phyloP scores from a whole-genome alignment of 2,797 vertebrate species.

The Coregonus sp. region DNA sequence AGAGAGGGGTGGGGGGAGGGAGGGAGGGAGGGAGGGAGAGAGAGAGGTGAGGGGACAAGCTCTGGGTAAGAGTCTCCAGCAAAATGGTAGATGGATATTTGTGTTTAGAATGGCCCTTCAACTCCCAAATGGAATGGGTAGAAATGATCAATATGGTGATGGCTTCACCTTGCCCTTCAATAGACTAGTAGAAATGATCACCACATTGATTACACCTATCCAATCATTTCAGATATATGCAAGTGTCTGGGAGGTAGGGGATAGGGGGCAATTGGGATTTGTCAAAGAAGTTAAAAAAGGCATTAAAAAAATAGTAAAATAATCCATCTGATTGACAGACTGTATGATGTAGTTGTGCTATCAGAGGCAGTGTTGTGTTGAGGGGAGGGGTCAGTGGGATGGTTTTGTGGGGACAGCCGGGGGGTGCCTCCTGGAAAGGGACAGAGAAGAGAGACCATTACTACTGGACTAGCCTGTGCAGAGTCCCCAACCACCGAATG shows the following conservation, averaged over 20 bases:
- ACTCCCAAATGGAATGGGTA: neutral
- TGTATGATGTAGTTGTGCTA: neutral
- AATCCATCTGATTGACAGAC: neutral
- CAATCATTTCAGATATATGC: neutral
- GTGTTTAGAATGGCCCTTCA: neutral
- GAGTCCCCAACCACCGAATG: too few species aligned
- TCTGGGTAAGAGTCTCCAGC: constrained; percentile 38
- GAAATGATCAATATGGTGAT: neutral
- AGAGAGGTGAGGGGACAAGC: constrained; percentile 33
- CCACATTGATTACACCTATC: neutral
- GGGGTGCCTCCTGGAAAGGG: constrained; percentile 71
- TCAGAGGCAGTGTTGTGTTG: constrained; percentile 42
- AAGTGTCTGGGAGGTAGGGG: neutral
- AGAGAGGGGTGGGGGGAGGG: too few species aligned
- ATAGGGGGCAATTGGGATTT: neutral
- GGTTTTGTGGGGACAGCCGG: constrained; percentile 67
- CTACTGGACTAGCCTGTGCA: neutral
- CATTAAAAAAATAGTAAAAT: neutral
- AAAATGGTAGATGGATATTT: constrained; percentile 29
- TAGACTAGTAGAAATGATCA: neutral
- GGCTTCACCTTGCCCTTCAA: neutral
- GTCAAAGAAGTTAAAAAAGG: neutral
- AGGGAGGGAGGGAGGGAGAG: too few species aligned
- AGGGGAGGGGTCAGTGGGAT: constrained; percentile 29
- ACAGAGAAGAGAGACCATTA: constrained; percentile 8